Percentiles rank a stretch among this genome's conserved stretches.
These are phyloP conservation scores for Cephonodes hylas DNA, from an alignment of 2,888 invertebrate species.

Conservation along the genomic window DNA sequence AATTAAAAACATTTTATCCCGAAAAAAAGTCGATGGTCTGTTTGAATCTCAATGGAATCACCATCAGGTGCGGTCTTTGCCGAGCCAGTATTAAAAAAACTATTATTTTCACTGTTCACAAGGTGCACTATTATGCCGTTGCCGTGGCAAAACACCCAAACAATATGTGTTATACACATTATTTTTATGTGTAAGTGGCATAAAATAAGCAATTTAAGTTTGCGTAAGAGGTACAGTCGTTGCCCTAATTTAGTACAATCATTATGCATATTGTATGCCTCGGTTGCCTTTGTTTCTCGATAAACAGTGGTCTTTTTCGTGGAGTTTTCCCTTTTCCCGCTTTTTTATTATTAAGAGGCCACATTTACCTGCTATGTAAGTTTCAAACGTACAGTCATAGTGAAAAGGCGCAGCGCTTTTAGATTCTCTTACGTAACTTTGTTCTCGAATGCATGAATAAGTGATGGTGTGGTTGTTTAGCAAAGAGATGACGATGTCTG, in stretches of 20 bases:
- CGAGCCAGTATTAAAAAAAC: no score
- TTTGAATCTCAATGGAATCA: no score
- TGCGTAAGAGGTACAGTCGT: conserved; percentile 58
- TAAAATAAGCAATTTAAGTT: conserved; percentile 69
- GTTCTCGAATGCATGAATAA: neutral
- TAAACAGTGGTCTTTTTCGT: conserved; percentile 67
- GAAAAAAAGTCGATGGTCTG: no score
- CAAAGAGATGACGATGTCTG: neutral
- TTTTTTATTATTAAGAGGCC: conserved; percentile 69
- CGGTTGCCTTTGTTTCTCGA: conserved; percentile 69
- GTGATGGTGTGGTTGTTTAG: neutral
- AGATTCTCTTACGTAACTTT: neutral
- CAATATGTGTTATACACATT: no score
- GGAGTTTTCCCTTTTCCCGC: conserved; percentile 58
- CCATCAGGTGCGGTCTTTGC: no score
- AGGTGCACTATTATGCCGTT: no score
- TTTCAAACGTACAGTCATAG: conserved; percentile 48
- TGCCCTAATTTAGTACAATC: conserved; percentile 73
- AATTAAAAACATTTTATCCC: no score
- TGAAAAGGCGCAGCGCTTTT: conserved; percentile 23
- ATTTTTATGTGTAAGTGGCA: conserved; percentile 51
- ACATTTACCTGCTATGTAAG: conserved; percentile 64
- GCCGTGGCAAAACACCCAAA: no score
- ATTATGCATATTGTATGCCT: conserved; percentile 74
- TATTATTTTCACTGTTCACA: no score